Conservation (phyloP, 2,888 invertebrate genomes). For the Idaea biselata region DNA sequence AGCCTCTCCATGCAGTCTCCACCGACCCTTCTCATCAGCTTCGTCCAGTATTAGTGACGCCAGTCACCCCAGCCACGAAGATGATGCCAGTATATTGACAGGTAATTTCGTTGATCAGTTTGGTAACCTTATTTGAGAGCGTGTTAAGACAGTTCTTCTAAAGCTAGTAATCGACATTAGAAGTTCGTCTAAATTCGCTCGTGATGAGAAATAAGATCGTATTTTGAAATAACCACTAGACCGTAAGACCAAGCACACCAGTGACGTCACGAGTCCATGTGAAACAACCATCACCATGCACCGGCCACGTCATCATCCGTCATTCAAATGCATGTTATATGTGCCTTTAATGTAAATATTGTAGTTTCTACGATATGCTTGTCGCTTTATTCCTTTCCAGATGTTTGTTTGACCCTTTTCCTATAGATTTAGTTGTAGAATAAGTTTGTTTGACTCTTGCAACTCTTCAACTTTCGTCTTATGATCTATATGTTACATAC, state of each 20-base stretch:
- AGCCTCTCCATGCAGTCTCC: constrained; percentile 89
- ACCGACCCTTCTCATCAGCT: constrained; percentile 91
- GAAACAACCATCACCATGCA: constrained; percentile 78
- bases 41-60: constrained; percentile 92
- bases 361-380: constrained; percentile 64
- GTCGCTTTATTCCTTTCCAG: constrained; percentile 59
- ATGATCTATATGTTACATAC: background rate
- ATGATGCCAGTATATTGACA: constrained; percentile 93
- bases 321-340: constrained; percentile 52
- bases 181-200: background rate
- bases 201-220: background rate
- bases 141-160: constrained; percentile 5
- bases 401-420: constrained; percentile 34
- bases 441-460: constrained; percentile 14
- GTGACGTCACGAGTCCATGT: constrained; percentile 36
- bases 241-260: constrained; percentile 21
- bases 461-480: background rate
- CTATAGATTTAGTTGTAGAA: constrained; percentile 42
- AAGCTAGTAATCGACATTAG: background rate
- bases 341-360: constrained; percentile 54
- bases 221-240: background rate
- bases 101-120: constrained; percentile 76
- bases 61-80: constrained; percentile 86
- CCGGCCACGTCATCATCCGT: constrained; percentile 49
- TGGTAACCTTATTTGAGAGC: constrained; percentile 9